phyloP scores from a whole-genome alignment of 2,888 invertebrate species.

The Xestia sexstrigata region DNA sequence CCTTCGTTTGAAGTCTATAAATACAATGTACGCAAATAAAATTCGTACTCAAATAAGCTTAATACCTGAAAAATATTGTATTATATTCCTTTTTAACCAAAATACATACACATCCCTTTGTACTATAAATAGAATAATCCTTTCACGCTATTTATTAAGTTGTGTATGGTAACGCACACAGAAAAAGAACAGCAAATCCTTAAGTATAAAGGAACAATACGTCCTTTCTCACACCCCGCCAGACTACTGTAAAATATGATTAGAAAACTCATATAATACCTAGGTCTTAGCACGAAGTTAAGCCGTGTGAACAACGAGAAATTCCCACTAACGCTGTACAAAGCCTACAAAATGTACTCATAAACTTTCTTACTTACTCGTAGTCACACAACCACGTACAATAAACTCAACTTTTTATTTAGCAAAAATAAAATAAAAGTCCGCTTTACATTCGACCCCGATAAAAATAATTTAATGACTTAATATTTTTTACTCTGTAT shows the following conservation, averaged over 20 bases:
- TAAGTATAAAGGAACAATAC: slow-evolving; percentile 3
- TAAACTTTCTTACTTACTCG: slow-evolving; percentile 63
- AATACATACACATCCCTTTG: slow-evolving; percentile 1
- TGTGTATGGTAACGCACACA: neutral
- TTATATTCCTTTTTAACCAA: slow-evolving; percentile 1
- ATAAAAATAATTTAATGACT: slow-evolving; percentile 62
- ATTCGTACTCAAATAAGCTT: neutral
- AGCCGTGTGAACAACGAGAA: slow-evolving; percentile 57
- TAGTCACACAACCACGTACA: slow-evolving; percentile 40
- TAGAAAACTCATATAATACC: slow-evolving; percentile 54
- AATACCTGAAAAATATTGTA: neutral
- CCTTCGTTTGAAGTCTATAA: neutral
- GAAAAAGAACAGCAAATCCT: neutral
- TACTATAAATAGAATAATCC: neutral
- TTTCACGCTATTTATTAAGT: neutral
- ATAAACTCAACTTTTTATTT: slow-evolving; percentile 60
- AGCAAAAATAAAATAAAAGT: slow-evolving; percentile 46
- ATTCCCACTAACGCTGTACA: slow-evolving; percentile 49
- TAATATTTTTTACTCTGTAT: slow-evolving; percentile 56
- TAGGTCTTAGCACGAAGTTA: slow-evolving; percentile 47
- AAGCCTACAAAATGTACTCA: slow-evolving; percentile 60
- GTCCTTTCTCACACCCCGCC: neutral
- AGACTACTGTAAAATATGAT: slow-evolving; percentile 46
- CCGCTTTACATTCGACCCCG: slow-evolving; percentile 54
- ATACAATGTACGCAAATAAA: neutral